These are phyloP conservation scores for Andricus quercusramuli DNA, from an alignment of 2,888 invertebrate genomes.

Conservation along the genomic window DNA sequence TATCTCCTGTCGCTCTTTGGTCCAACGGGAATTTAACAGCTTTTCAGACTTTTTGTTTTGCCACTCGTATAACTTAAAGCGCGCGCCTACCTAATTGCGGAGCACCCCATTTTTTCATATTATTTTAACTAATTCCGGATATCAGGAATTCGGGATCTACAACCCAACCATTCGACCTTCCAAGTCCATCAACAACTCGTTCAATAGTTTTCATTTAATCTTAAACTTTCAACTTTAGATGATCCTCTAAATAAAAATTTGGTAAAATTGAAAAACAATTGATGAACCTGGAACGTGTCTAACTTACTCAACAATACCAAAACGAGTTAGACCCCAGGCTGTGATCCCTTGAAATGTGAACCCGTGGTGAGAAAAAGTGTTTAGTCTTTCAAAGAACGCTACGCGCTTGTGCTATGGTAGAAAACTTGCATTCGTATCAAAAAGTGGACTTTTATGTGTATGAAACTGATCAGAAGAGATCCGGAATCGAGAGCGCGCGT, in stretches of 20 bases:
- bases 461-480: slow-evolving; percentile 63
- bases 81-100: slow-evolving; percentile 34
- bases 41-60: slow-evolving; percentile 49
- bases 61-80: slow-evolving; percentile 39
- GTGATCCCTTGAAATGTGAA: slow-evolving; percentile 24
- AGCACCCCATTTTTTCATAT: slow-evolving; percentile 17
- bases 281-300: background rate
- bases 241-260: background rate
- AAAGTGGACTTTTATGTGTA: slow-evolving; percentile 69
- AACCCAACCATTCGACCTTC: background rate
- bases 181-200: slow-evolving; percentile 11
- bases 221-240: background rate
- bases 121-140: slow-evolving; percentile 27
- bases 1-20: slow-evolving; percentile 46
- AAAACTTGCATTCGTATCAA: slow-evolving; percentile 76
- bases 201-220: background rate
- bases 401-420: slow-evolving; percentile 65
- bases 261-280: background rate
- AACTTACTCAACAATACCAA: background rate
- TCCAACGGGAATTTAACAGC: slow-evolving; percentile 51
- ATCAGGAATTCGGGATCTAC: background rate
- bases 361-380: slow-evolving; percentile 49
- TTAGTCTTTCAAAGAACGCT: slow-evolving; percentile 59
- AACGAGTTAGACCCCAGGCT: background rate
- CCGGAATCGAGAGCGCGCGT: slow-evolving; percentile 65